Percentiles rank a stretch among this genome's conserved stretches.
Evolutionary conservation across 2,113 vertebrate genomes (phyloP).

Genomic region (Oncorhynchus mykiss): DNA sequence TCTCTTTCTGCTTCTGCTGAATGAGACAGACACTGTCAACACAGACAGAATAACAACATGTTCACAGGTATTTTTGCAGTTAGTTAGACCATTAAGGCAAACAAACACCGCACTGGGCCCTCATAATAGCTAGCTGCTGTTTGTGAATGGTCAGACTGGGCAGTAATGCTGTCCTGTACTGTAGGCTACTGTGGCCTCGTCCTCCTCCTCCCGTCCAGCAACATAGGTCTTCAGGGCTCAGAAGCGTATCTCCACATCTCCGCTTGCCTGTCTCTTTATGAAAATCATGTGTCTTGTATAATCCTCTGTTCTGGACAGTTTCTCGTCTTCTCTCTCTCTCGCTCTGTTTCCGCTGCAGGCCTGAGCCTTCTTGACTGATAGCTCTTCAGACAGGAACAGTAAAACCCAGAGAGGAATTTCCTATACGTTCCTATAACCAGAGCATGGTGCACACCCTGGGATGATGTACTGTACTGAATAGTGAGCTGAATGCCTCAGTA

Average conservation of each 20-base stretch:
- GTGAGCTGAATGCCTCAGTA: slow-evolving; percentile 8
- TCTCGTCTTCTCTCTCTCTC: slow-evolving; percentile 1
- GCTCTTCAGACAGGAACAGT: slow-evolving; percentile 40
- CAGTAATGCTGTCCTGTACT: no score
- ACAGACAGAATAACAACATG: background rate
- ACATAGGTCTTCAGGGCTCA: background rate
- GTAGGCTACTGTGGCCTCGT: no score
- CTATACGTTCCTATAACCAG: slow-evolving; percentile 6
- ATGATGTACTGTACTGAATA: slow-evolving; percentile 30
- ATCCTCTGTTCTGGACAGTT: background rate
- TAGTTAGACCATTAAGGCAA: no score
- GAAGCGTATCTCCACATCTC: background rate
- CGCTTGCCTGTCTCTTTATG: background rate
- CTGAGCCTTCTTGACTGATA: background rate
- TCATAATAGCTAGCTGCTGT: no score
- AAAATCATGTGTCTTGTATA: background rate
- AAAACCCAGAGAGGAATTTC: slow-evolving; percentile 40
- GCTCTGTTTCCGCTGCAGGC: background rate
- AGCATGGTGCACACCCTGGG: background rate
- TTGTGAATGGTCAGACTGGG: no score
- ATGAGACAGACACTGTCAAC: background rate
- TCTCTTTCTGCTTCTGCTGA: background rate
- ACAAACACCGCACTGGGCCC: no score
- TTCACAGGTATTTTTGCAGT: no score
- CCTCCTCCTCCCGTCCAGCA: background rate